Percentiles rank a stretch among this genome's conserved stretches.
Evolutionary conservation across 2,888 invertebrate genomes (phyloP).

Genomic region (Patella pellucida): DNA sequence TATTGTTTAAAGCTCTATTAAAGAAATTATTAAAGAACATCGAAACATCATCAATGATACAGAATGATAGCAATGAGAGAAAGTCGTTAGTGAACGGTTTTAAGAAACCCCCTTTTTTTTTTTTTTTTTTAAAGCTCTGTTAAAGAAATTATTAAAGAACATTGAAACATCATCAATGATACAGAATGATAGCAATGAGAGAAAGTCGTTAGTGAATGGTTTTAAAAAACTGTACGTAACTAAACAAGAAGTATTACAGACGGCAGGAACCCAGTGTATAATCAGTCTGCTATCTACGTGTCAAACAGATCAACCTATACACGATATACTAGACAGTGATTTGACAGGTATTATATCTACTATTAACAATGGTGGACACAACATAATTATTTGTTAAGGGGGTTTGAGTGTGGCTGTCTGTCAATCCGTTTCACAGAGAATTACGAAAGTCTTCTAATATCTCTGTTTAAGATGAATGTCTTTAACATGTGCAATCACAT

Average conservation of each 20-base stretch:
- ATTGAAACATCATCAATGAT: slow-evolving; percentile 12
- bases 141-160: slow-evolving; percentile 19
- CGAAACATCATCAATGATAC: slow-evolving; percentile 12
- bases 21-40: not conserved
- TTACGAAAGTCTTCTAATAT: no score
- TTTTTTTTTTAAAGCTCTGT: slow-evolving; percentile 4
- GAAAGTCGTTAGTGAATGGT: slow-evolving; percentile 8
- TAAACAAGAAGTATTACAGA: slow-evolving; percentile 22
- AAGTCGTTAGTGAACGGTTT: slow-evolving; percentile 12
- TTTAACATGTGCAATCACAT: no score
- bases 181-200: not conserved
- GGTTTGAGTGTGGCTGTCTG: no score
- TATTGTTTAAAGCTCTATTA: not conserved
- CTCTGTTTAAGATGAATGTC: no score
- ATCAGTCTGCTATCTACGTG: slow-evolving; percentile 14
- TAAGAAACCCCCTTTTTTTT: not conserved
- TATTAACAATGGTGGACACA: no score
- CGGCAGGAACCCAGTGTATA: slow-evolving; percentile 22
- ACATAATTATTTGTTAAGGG: no score
- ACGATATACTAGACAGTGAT: slow-evolving; percentile 19
- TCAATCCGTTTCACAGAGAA: no score
- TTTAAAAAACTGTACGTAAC: slow-evolving; percentile 22
- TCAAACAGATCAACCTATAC: not conserved
- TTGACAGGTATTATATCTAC: slow-evolving; percentile 15
- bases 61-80: not conserved